Evolutionary conservation across 2,797 vertebrate genomes (phyloP), one percentile per base, ranked within the genome.

Genomic region (Enteromius radiatus): DNA sequence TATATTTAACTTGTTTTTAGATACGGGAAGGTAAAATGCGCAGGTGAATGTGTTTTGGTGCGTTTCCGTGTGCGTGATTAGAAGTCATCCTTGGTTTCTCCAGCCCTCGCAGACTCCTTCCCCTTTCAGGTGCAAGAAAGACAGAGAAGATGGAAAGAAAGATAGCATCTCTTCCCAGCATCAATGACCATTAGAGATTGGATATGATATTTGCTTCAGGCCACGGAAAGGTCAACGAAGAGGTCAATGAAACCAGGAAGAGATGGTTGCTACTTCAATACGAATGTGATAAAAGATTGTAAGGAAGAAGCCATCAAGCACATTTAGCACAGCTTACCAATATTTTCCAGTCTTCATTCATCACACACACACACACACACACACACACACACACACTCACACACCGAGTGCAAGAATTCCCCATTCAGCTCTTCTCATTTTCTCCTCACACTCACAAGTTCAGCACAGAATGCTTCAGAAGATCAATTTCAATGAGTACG

Each of bases 41-140:
- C 19, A 19, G 19, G 9, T n/a, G 31, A 11, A 74, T 36, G 49
- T 75, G 49, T 41, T 47, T 75, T 7, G 6, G 49, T 56, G 76
- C 23, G 28, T 31, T 12, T 52, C n/a, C 52, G 64, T 70, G 45
- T 76, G 56, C 26, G 26, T 78, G 63, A 76, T 59, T 19, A 71
- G 80, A 80, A 69, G 76, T 82, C 64, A 45, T 79, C 64, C 49
- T 67, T 77, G 70, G 70, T 85, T 81, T 81, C 84, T 81, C 64
- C 74, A 83, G 80, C 54, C 83, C 61, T 75, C 9, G 68, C 74
- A 81, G 75, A 59, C 82, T 70, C 73, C 81, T 77, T 77, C 78
- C 81, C 73, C 31, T 79, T 82, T 54, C 38, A 74, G 74, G 54
- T 69, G 41, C 78, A 80, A 76, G 49, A 52, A 71, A 73, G 38